A percentile compares a stretch with the other conserved stretches of the same genome.
phyloP scores from a whole-genome alignment of 1,140 invertebrate species.

The Drosophila repletoides region DNA sequence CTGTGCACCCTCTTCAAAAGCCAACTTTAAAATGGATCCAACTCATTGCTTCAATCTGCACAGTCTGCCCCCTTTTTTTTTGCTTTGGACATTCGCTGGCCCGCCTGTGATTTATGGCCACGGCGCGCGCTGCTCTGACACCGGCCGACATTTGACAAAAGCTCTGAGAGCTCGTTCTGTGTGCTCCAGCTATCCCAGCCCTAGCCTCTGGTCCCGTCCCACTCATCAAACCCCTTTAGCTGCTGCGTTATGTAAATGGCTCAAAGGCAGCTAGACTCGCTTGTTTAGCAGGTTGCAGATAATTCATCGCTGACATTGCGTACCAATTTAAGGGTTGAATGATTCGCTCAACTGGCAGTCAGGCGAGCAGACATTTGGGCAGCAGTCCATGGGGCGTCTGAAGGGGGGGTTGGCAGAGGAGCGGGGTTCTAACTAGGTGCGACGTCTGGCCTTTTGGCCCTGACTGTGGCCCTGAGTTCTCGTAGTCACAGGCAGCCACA shows the following conservation, averaged over 20 bases:
- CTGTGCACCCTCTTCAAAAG: not conserved
- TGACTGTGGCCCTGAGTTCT: slow-evolving; percentile 46
- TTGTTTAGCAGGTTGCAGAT: slow-evolving; percentile 80
- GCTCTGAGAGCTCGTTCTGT: slow-evolving; percentile 41
- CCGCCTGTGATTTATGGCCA: slow-evolving; percentile 70
- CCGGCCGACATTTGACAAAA: slow-evolving; percentile 77
- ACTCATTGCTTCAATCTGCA: slow-evolving; percentile 26
- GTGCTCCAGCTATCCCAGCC: not conserved
- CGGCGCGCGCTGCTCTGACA: slow-evolving; percentile 71
- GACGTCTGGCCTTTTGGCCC: slow-evolving; percentile 60
- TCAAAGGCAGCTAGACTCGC: slow-evolving; percentile 52
- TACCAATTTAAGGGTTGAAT: slow-evolving; percentile 81
- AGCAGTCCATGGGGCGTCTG: slow-evolving; percentile 15
- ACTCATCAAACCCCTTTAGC: not conserved
- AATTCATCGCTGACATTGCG: slow-evolving; percentile 81
- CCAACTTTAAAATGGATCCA: slow-evolving; percentile 36
- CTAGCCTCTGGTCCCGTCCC: not conserved
- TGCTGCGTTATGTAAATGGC: slow-evolving; percentile 64
- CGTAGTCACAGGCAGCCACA: slow-evolving; percentile 27
- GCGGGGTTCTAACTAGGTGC: slow-evolving; percentile 65
- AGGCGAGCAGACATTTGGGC: slow-evolving; percentile 14
- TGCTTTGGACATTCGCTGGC: slow-evolving; percentile 27
- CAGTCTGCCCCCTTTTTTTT: slow-evolving; percentile 6
- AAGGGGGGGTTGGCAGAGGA: too few relatives aligned
- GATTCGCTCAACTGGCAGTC: slow-evolving; percentile 54